phyloP scores from a whole-genome alignment of 2,113 vertebrate genomes.

The Ranitomeya imitator region DNA sequence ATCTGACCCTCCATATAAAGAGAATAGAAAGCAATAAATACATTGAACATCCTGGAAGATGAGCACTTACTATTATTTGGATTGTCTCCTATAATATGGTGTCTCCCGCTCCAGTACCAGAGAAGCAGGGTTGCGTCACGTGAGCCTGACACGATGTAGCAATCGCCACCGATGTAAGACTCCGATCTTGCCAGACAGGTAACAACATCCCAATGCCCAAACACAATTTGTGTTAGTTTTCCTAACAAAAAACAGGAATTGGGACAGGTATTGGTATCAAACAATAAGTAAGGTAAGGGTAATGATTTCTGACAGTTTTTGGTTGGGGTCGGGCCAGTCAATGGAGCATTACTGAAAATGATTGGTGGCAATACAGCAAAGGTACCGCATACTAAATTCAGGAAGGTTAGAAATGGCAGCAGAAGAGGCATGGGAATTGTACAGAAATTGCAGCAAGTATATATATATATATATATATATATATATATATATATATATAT shows the following conservation, averaged over 20 bases:
- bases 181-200: constrained; percentile 95
- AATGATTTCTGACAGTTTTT: too few species aligned
- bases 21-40: neutral
- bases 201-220: constrained; percentile 98
- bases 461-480: too few species aligned
- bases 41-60: neutral
- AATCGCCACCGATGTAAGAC: constrained; percentile 97
- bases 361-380: neutral
- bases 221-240: constrained; percentile 96
- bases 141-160: constrained; percentile 97
- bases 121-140: constrained; percentile 92
- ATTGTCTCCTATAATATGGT: constrained; percentile 98
- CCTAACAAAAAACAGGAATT: constrained; percentile 70
- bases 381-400: neutral
- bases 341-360: neutral
- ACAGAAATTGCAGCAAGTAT: too few species aligned
- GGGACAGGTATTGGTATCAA: neutral
- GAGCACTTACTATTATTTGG: constrained; percentile 91
- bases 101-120: constrained; percentile 98
- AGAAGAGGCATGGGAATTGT: neutral
- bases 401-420: neutral
- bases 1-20: neutral
- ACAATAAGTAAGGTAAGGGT: neutral
- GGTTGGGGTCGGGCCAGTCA: neutral
- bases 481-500: too few species aligned